Percentiles rank a stretch among this genome's conserved stretches.
phyloP scores from a whole-genome alignment of 1,140 invertebrate genomes.

The Drosophila dunni region DNA sequence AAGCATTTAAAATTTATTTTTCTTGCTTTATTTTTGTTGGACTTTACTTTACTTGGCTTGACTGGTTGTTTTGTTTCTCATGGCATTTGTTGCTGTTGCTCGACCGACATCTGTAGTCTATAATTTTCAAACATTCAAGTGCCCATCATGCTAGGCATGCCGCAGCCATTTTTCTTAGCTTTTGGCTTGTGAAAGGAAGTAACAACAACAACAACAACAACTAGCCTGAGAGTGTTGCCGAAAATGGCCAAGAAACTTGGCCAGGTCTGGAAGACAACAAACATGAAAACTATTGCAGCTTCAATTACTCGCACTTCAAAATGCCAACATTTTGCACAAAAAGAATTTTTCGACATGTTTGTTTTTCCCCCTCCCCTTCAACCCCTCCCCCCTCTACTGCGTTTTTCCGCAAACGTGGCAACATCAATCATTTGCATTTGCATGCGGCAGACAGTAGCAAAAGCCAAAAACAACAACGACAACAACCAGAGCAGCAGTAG shows the following conservation, averaged over 20 bases:
- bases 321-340: slow-evolving; percentile 79
- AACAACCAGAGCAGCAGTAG: slow-evolving; percentile 28
- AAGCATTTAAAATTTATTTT: slow-evolving; percentile 5
- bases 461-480: slow-evolving; percentile 13
- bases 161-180: slow-evolving; percentile 59
- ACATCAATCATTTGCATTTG: slow-evolving; percentile 78
- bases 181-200: slow-evolving; percentile 70
- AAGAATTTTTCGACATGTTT: slow-evolving; percentile 66
- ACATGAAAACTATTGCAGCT: slow-evolving; percentile 82
- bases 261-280: slow-evolving; percentile 33
- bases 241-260: slow-evolving; percentile 41
- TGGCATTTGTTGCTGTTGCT: slow-evolving; percentile 50
- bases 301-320: slow-evolving; percentile 82
- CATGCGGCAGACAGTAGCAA: slow-evolving; percentile 68
- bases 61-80: slow-evolving; percentile 18
- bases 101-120: slow-evolving; percentile 68
- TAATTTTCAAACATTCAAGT: slow-evolving; percentile 76
- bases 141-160: slow-evolving; percentile 67
- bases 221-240: slow-evolving; percentile 30
- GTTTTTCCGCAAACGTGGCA: slow-evolving; percentile 50
- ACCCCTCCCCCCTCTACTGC: no score
- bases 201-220: slow-evolving; percentile 32
- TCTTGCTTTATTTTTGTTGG: slow-evolving; percentile 16
- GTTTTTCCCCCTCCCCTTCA: slow-evolving; percentile 22
- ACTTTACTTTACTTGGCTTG: background rate